These are phyloP conservation scores for Vireo griseus DNA, from an alignment of 2,797 vertebrate genomes.

Conservation along the genomic window DNA sequence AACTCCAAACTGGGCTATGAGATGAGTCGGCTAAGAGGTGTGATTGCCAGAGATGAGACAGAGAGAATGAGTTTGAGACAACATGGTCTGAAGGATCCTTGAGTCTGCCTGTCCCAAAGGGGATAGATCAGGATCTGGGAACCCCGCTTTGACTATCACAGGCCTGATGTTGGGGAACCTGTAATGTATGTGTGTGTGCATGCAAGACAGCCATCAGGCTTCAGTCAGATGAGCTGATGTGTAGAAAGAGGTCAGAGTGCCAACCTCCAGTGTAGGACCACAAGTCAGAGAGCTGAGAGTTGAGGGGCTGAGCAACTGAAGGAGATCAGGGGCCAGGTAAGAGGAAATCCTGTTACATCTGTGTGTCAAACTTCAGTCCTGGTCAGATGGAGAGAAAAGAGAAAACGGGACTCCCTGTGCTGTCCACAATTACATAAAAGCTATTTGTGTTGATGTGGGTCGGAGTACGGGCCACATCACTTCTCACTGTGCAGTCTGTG, in stretches of 20 bases:
- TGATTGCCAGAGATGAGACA: not conserved
- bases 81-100: not conserved
- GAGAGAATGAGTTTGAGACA: not conserved
- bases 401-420: not conserved
- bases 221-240: not conserved
- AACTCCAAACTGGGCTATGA: not conserved
- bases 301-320: not conserved
- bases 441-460: not conserved
- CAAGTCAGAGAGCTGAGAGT: not conserved
- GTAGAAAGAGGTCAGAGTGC: not conserved
- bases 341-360: rapidly evolving
- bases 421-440: not conserved
- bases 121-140: not conserved
- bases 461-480: rapidly evolving
- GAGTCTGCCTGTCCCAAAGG: not conserved
- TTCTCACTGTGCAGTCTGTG: not conserved
- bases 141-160: not conserved
- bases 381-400: not conserved
- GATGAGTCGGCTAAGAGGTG: not conserved
- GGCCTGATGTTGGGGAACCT: not conserved
- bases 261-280: not conserved
- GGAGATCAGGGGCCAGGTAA: not conserved
- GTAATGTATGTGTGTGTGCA: not conserved
- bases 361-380: not conserved
- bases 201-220: not conserved